These are phyloP conservation scores for Metellina segmentata DNA, from an alignment of 2,888 invertebrate genomes.

Conservation along the genomic window DNA sequence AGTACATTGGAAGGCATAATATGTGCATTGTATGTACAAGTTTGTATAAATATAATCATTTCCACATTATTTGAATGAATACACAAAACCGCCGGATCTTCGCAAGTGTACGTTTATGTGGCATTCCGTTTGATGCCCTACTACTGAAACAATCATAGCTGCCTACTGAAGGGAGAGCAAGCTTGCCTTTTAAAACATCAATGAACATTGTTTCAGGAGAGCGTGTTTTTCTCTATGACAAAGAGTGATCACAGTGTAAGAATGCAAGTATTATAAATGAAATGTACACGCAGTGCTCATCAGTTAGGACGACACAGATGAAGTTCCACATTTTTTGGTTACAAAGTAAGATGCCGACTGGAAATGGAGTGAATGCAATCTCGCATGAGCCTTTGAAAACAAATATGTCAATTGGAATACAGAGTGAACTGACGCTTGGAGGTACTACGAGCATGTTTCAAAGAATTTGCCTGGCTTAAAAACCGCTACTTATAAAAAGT, in stretches of 20 bases:
- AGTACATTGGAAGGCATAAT: not conserved
- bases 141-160: conserved; percentile 36
- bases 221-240: not conserved
- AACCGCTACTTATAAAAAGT: too few species aligned
- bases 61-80: not conserved
- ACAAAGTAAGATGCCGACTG: too few species aligned
- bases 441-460: too few species aligned
- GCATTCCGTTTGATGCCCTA: not conserved
- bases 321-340: too few species aligned
- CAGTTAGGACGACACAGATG: not conserved
- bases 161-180: conserved; percentile 73
- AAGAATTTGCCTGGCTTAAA: too few species aligned
- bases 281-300: conserved; percentile 19
- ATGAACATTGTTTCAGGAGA: not conserved
- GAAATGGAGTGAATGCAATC: too few species aligned
- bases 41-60: not conserved
- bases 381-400: too few species aligned
- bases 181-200: conserved; percentile 33
- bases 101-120: not conserved
- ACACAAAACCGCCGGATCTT: not conserved
- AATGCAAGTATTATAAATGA: conserved; percentile 5
- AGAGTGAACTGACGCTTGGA: too few species aligned
- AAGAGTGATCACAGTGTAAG: conserved; percentile 15
- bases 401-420: too few species aligned
- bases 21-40: not conserved